These are phyloP conservation scores for Mamestra configurata DNA, from an alignment of 1,140 invertebrate species.

Conservation along the genomic window DNA sequence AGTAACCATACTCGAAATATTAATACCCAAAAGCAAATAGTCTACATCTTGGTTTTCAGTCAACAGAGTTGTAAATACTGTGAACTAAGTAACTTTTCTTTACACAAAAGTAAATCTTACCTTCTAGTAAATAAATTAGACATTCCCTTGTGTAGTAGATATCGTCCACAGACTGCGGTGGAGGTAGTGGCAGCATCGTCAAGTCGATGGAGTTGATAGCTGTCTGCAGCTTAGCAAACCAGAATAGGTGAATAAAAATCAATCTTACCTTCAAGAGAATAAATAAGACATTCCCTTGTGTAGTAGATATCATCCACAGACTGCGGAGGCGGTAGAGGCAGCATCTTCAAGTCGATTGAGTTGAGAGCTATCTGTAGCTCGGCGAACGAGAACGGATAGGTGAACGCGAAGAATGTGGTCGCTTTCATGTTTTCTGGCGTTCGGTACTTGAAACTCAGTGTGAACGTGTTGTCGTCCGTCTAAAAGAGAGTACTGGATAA, in stretches of 20 bases:
- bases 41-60: no score
- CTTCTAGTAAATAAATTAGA: conserved; percentile 95
- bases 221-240: conserved; percentile 94
- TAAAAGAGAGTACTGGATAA: conserved; percentile 72
- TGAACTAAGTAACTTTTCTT: not conserved
- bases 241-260: conserved; percentile 94
- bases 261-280: conserved; percentile 92
- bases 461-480: conserved; percentile 92
- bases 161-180: conserved; percentile 88
- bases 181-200: conserved; percentile 84
- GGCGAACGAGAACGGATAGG: conserved; percentile 96
- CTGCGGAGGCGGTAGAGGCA: conserved; percentile 72
- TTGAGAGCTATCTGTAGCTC: conserved; percentile 93
- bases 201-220: conserved; percentile 90
- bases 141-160: conserved; percentile 96
- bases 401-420: conserved; percentile 96
- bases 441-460: conserved; percentile 93
- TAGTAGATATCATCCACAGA: conserved; percentile 94
- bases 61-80: no score
- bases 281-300: conserved; percentile 94
- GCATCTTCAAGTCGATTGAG: conserved; percentile 90
- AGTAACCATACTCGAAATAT: no score
- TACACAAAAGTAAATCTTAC: conserved; percentile 65
- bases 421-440: conserved; percentile 92
- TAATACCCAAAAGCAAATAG: no score